These are phyloP conservation scores for Vannuccia rotundouncinata DNA, from an alignment of 2,888 invertebrate species.

Conservation along the genomic window DNA sequence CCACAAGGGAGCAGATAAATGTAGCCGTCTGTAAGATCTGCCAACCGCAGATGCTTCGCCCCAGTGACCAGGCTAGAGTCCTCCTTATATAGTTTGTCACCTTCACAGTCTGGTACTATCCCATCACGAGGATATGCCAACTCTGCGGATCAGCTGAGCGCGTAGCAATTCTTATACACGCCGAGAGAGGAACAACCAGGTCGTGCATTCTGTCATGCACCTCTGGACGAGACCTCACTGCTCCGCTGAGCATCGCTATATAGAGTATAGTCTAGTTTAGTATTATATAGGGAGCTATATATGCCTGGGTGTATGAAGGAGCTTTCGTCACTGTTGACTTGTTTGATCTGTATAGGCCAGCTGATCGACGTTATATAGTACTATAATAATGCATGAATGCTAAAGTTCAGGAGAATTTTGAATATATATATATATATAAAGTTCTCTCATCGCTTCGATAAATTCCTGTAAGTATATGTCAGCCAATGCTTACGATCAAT, in stretches of 20 bases:
- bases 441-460: too few species aligned
- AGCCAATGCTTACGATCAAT: too few species aligned
- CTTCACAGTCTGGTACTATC: neutral
- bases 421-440: too few species aligned
- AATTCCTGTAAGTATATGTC: too few species aligned
- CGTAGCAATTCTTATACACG: neutral
- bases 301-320: too few species aligned
- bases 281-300: too few species aligned
- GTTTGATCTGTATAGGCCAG: too few species aligned
- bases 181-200: neutral
- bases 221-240: neutral
- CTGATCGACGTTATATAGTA: too few species aligned
- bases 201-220: slow-evolving; percentile 18
- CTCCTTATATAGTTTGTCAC: neutral
- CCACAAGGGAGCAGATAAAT: neutral
- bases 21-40: neutral
- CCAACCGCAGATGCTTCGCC: neutral
- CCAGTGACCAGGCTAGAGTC: neutral
- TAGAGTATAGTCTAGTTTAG: neutral
- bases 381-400: too few species aligned
- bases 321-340: too few species aligned
- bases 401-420: too few species aligned
- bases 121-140: neutral
- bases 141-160: slow-evolving; percentile 1
- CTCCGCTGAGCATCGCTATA: neutral